Evolutionary conservation across 2,113 vertebrate species (phyloP).

Genomic region (Gavia stellata): DNA sequence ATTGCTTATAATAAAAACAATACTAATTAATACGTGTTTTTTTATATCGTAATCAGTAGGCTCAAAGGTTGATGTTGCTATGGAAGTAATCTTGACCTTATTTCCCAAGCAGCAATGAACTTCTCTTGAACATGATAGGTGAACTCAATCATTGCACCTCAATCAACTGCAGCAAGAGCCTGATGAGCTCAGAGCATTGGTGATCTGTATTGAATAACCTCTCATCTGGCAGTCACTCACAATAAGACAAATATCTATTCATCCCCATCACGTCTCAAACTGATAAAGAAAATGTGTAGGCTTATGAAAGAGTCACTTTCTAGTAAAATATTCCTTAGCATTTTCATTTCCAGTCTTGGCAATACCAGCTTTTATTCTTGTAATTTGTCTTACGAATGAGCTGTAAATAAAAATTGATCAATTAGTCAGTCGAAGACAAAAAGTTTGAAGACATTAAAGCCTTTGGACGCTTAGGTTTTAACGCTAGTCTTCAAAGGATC

Average conservation of each 20-base stretch:
- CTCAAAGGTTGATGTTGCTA: background rate
- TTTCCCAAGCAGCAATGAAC: background rate
- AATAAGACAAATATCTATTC: background rate
- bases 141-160: background rate
- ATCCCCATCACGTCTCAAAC: background rate
- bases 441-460: background rate
- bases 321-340: background rate
- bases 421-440: background rate
- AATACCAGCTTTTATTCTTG: background rate
- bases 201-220: background rate
- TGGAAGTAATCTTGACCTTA: background rate
- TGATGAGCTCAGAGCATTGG: background rate
- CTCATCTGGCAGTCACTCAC: background rate
- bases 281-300: background rate
- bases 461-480: background rate
- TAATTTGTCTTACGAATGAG: background rate
- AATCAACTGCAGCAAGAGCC: background rate
- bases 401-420: background rate
- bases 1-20: background rate
- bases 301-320: background rate
- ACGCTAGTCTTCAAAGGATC: background rate
- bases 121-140: background rate
- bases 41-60: rapidly evolving
- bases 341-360: background rate
- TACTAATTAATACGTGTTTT: rapidly evolving